Conservation (phyloP, 2,888 invertebrate species). For the Drymonia ruficornis region DNA sequence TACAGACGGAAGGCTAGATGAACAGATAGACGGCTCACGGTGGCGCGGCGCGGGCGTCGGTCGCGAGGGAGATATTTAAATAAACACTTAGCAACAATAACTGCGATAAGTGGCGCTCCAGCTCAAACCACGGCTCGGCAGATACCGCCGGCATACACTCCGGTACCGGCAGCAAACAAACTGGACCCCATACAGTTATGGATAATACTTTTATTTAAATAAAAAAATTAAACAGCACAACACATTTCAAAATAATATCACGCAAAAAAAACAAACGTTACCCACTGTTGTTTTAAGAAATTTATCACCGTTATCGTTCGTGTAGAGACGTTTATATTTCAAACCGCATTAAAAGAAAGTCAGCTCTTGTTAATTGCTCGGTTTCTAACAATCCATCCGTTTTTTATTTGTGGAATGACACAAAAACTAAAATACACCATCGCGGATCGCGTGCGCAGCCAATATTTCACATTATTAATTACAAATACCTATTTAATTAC, state of each 20-base stretch:
- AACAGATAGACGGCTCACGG: constrained; percentile 16
- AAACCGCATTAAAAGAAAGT: constrained; percentile 9
- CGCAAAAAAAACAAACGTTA: not conserved
- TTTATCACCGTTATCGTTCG: constrained; percentile 2
- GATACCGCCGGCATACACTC: constrained; percentile 27
- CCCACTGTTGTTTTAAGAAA: not conserved
- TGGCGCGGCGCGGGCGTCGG: constrained; percentile 7
- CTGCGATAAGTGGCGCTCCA: constrained; percentile 61
- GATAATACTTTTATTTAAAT: too few relatives aligned
- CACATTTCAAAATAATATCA: too few relatives aligned
- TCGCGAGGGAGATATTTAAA: constrained; percentile 44
- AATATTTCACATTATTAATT: constrained; percentile 52
- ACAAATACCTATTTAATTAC: constrained; percentile 62
- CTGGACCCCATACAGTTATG: too few relatives aligned
- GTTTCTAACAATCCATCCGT: constrained; percentile 16
- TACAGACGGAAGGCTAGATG: constrained; percentile 13
- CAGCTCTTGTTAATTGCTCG: constrained; percentile 12
- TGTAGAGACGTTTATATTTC: not conserved
- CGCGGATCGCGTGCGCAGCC: constrained; percentile 36
- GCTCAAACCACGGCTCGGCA: constrained; percentile 49
- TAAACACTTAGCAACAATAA: constrained; percentile 77
- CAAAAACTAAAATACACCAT: constrained; percentile 31
- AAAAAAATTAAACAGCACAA: too few relatives aligned
- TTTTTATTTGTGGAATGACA: constrained; percentile 25
- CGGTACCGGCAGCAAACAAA: constrained; percentile 33